Evolutionary conservation across 2,113 vertebrate genomes (phyloP).

Genomic region (Bufo gargarizans): DNA sequence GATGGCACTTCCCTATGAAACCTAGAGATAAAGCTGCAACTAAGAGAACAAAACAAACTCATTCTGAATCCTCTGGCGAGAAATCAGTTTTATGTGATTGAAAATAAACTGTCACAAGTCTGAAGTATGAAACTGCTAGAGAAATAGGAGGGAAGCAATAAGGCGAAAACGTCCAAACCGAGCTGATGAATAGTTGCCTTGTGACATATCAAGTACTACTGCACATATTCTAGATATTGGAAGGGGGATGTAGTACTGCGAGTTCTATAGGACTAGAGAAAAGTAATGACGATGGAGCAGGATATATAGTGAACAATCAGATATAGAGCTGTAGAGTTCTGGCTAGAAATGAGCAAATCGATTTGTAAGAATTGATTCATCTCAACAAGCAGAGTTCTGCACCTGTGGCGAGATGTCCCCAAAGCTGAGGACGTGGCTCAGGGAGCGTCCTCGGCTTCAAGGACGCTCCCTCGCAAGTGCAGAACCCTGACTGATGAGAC

Average conservation of each 20-base stretch:
- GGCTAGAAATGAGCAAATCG: too few species aligned
- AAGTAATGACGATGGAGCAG: neutral
- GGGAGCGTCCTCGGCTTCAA: too few species aligned
- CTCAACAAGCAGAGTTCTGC: too few species aligned
- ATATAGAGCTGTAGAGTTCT: neutral
- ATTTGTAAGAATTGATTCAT: too few species aligned
- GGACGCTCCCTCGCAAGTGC: too few species aligned
- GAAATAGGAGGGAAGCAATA: neutral
- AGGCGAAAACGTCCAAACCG: neutral
- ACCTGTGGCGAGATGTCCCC: too few species aligned
- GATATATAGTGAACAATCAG: neutral
- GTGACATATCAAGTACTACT: neutral
- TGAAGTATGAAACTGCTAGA: neutral
- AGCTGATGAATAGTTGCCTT: neutral
- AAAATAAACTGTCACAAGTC: neutral
- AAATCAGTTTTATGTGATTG: neutral
- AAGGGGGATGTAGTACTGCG: neutral
- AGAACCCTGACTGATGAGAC: too few species aligned
- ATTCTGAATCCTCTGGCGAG: neutral
- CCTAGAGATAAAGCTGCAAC: neutral
- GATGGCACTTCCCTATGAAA: neutral
- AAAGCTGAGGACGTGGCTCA: too few species aligned
- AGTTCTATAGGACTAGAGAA: neutral
- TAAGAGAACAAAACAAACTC: slow-evolving; percentile 5
- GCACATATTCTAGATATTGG: neutral